A percentile compares a stretch with the other conserved stretches of the same genome.
Conservation (phyloP, 2,888 invertebrate species). For the Drosophila paracracens region DNA sequence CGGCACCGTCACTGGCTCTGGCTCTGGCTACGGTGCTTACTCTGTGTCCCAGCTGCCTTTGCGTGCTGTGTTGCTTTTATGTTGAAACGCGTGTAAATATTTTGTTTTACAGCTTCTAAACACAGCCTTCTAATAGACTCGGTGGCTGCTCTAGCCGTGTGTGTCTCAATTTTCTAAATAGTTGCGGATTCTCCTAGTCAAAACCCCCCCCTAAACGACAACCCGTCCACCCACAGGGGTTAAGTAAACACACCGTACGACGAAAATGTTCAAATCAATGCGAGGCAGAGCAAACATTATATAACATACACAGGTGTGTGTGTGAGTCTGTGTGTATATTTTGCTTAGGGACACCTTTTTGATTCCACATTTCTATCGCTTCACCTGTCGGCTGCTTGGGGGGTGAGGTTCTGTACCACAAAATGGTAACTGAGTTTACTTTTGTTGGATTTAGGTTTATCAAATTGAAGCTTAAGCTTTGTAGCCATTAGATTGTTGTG, state of each 20-base stretch:
- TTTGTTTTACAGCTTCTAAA: slow-evolving; percentile 80
- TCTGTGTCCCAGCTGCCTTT: slow-evolving; percentile 55
- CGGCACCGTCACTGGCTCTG: slow-evolving; percentile 20
- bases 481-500: slow-evolving; percentile 56
- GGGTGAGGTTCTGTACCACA: slow-evolving; percentile 25
- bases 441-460: slow-evolving; percentile 62
- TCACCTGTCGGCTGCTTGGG: background rate
- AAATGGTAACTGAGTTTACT: slow-evolving; percentile 41
- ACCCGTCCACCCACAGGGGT: background rate
- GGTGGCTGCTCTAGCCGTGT: slow-evolving; percentile 54
- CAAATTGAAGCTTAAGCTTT: slow-evolving; percentile 71
- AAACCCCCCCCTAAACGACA: background rate
- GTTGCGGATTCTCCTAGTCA: slow-evolving; percentile 45
- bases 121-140: slow-evolving; percentile 63
- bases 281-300: slow-evolving; percentile 32
- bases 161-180: slow-evolving; percentile 76
- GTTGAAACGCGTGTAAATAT: slow-evolving; percentile 78
- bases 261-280: slow-evolving; percentile 65
- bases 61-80: slow-evolving; percentile 72
- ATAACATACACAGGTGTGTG: slow-evolving; percentile 21
- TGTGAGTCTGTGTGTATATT: slow-evolving; percentile 12
- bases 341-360: slow-evolving; percentile 49
- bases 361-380: slow-evolving; percentile 50
- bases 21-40: slow-evolving; percentile 6
- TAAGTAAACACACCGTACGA: slow-evolving; percentile 55